Evolutionary conservation across 1,140 invertebrate species (phyloP).

Genomic region (Dendrolimus punctatus): DNA sequence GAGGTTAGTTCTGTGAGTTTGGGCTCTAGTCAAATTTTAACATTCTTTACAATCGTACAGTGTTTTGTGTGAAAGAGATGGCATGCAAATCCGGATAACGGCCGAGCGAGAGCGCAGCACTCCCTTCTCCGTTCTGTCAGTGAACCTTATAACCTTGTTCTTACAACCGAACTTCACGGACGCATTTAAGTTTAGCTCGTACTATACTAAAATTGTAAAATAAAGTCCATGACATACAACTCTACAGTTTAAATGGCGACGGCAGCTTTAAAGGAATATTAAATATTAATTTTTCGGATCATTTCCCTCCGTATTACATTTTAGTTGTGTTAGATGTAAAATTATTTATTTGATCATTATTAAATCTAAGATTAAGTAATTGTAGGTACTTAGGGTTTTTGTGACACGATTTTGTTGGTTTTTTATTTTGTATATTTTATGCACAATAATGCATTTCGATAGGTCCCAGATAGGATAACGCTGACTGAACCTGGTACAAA

Average conservation of each 20-base stretch:
- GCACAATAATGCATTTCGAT: slow-evolving; percentile 62
- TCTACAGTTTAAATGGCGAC: slow-evolving; percentile 13
- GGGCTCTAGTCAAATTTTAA: no score
- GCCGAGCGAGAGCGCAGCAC: no score
- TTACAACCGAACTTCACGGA: no score
- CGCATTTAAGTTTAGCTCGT: no score
- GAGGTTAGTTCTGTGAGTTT: no score
- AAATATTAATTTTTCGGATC: slow-evolving; percentile 21
- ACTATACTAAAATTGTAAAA: no score
- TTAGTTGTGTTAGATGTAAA: slow-evolving; percentile 23
- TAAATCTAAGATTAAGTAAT: slow-evolving; percentile 20
- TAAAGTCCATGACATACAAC: no score
- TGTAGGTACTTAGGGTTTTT: slow-evolving; percentile 34
- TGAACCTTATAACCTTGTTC: no score
- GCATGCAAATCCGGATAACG: no score
- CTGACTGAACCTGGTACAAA: slow-evolving; percentile 63
- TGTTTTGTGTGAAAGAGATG: no score
- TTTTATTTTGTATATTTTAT: slow-evolving; percentile 47
- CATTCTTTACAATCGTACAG: no score
- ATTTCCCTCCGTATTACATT: slow-evolving; percentile 46
- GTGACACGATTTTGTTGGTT: slow-evolving; percentile 22
- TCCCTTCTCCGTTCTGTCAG: no score
- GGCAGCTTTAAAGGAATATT: slow-evolving; percentile 20
- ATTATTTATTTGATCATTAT: slow-evolving; percentile 55
- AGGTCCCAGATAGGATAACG: slow-evolving; percentile 30